phyloP scores from a whole-genome alignment of 1,140 invertebrate species.

The Pristionchus pacificus region DNA sequence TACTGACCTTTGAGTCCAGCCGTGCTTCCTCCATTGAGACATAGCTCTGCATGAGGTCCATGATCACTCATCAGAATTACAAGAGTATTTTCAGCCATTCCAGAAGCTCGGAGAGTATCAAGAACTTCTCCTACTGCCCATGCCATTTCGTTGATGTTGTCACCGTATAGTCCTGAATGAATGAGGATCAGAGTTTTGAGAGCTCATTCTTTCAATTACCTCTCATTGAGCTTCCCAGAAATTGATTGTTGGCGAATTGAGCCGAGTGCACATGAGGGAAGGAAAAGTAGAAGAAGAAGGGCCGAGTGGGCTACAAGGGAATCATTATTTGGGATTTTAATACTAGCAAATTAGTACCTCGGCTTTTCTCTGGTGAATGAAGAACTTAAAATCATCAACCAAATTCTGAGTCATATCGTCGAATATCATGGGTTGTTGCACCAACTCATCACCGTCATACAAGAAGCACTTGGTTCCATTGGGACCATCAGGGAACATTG shows the following conservation, averaged over 20 bases:
- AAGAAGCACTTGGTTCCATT: conserved; percentile 48
- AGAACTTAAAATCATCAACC: conserved; percentile 55
- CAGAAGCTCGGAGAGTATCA: conserved; percentile 31
- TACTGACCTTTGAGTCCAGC: conserved; percentile 46
- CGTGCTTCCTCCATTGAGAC: conserved; percentile 54
- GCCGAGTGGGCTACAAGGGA: conserved; percentile 31
- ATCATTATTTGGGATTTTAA: not conserved
- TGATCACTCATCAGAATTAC: conserved; percentile 57
- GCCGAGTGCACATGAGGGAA: conserved; percentile 56
- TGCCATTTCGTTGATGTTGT: conserved; percentile 56
- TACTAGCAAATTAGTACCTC: not conserved
- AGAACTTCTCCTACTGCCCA: conserved; percentile 56
- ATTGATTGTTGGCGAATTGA: conserved; percentile 51
- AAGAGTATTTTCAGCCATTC: conserved; percentile 42
- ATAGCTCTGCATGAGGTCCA: conserved; percentile 55
- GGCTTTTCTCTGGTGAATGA: conserved; percentile 39
- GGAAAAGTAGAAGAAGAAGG: conserved; percentile 58
- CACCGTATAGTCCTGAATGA: conserved; percentile 41
- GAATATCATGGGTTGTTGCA: conserved; percentile 56
- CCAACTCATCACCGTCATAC: conserved; percentile 54
- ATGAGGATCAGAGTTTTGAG: not conserved
- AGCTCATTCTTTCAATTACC: conserved; percentile 26
- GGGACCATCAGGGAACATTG: conserved; percentile 28
- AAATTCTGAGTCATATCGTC: conserved; percentile 51
- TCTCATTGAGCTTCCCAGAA: conserved; percentile 41